A percentile compares a stretch with the other conserved stretches of the same genome.
Evolutionary conservation across 1,140 invertebrate species (phyloP).

Genomic region (Tetraneura akinire): DNA sequence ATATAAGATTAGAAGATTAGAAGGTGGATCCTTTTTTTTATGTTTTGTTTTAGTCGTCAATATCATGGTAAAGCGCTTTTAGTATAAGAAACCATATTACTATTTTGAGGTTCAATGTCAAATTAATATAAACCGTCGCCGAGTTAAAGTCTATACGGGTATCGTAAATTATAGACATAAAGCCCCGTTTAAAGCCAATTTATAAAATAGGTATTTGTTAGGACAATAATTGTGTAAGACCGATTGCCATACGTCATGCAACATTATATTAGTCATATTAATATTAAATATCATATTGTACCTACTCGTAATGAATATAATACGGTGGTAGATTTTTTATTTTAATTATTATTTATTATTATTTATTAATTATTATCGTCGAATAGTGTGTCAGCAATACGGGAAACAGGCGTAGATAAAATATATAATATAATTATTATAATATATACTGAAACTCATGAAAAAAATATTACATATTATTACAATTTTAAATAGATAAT

Average conservation of each 20-base stretch:
- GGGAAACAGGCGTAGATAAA: too few species aligned
- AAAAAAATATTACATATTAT: too few species aligned
- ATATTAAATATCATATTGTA: not conserved
- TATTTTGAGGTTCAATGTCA: constrained; percentile 30
- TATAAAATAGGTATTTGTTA: too few species aligned
- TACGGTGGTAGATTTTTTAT: too few species aligned
- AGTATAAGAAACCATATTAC: constrained; percentile 32
- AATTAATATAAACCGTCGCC: constrained; percentile 15
- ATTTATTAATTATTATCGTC: too few species aligned
- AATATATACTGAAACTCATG: too few species aligned
- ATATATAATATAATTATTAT: too few species aligned
- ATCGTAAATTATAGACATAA: too few species aligned
- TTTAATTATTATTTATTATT: not conserved
- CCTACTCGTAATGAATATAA: too few species aligned
- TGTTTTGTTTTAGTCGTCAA: not conserved
- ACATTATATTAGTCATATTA: not conserved
- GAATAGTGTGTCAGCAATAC: too few species aligned
- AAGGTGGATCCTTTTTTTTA: not conserved
- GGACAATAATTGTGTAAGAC: not conserved
- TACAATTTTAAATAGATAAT: too few species aligned
- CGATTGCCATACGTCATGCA: not conserved
- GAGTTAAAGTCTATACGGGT: not conserved
- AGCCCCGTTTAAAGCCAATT: constrained; percentile 2
- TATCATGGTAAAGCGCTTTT: not conserved
- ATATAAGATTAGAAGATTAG: not conserved